Base-by-base conservation (phyloP, 1,140 invertebrate species). In the Lepidurus packardi region DNA sequence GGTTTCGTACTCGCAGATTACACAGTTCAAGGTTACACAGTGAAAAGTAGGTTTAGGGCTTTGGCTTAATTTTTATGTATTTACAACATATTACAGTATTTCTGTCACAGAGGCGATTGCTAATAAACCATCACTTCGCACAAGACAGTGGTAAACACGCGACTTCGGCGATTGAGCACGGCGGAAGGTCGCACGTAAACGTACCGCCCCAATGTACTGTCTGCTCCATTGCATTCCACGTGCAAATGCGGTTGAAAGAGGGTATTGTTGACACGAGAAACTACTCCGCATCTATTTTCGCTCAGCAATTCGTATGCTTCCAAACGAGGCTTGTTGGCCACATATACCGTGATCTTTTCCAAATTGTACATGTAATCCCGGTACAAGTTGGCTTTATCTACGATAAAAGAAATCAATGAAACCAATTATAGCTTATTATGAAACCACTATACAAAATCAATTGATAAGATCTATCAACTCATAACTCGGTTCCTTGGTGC, bases 41-140 rank as follows among this genome's bases (percentile, higher is more conserved):
- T 34, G 34, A 34, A 34, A 4, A 34, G 2, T 34, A 34, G 2
- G 3, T 34, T 34, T 4, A 34, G 34, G 34, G 34, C 3, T 34
- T 34, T 34, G 53, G 16, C 7, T 65, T 65, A 65, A 65, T 65
- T 16, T 65, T 65, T 65, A 65, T 65, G 53, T 65, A 65, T 65
- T 65, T 65, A 65, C 53, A 65, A 65, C 53, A 65, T 65, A 65
- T 65, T 65, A 65, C 53, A 65, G 21, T 65, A 65, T 65, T 21
- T 21, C 53, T 16, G 53, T 65, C 53, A 65, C 53, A 21, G 53
- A 65, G 21, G 53, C n/a, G 53, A 65, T 82, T 77, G 47, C 82
- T 79, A 85, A 79, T 88, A 89, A n/a, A 88, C 86, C 82, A 85
- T 85, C 11, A 89, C 88, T 83, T 89, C 88, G 81, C 88, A 89